Evolutionary conservation across 2,113 vertebrate species (phyloP).

Genomic region (Sebastes fasciatus): DNA sequence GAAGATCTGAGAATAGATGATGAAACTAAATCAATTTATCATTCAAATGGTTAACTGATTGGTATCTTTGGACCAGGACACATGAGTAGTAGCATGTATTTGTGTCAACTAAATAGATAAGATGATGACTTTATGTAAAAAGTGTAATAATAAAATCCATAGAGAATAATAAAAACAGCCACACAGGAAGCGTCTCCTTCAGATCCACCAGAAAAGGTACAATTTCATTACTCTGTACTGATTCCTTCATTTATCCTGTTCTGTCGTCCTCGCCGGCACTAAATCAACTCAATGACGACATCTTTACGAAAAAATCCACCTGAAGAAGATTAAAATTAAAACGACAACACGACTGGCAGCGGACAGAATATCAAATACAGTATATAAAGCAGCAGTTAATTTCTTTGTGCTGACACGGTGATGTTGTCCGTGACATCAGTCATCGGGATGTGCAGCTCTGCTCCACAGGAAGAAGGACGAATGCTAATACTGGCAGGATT

Average conservation of each 20-base stretch:
- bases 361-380: not conserved
- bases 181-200: too few species aligned
- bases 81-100: too few species aligned
- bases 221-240: not conserved
- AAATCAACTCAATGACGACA: conserved; percentile 5
- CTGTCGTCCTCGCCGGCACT: too few species aligned
- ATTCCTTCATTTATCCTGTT: not conserved
- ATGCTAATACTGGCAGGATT: conserved; percentile 46
- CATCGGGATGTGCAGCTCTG: not conserved
- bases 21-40: not conserved
- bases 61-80: not conserved
- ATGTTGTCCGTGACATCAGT: conserved; percentile 15
- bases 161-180: too few species aligned
- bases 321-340: not conserved
- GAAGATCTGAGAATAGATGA: not conserved
- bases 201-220: not conserved
- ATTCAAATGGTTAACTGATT: not conserved
- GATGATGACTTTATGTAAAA: not conserved
- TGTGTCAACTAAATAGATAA: not conserved
- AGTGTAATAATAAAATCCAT: too few species aligned
- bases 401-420: conserved; percentile 23
- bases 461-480: conserved; percentile 51
- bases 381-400: not conserved
- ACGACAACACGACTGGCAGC: not conserved
- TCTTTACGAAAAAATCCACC: not conserved